Percentiles rank a stretch among this genome's conserved stretches.
Evolutionary conservation across 2,888 invertebrate genomes (phyloP).

Genomic region (Diabrotica balteata): DNA sequence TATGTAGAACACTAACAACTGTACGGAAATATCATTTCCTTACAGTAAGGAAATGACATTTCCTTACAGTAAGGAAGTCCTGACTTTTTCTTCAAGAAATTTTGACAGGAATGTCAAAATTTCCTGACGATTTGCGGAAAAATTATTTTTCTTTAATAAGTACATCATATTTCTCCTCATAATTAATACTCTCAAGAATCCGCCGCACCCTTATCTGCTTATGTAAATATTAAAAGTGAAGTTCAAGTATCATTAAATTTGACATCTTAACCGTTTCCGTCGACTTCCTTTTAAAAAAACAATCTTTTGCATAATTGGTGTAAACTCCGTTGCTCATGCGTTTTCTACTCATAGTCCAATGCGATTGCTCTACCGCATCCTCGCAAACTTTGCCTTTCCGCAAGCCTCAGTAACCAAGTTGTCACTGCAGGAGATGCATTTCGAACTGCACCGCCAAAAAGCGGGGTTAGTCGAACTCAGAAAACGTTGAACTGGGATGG

Average conservation of each 20-base stretch:
- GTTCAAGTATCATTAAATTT: background rate
- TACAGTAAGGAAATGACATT: too few relatives aligned
- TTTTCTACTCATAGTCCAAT: conserved; percentile 5
- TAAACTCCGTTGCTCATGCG: conserved; percentile 15
- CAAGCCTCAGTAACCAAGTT: conserved; percentile 7
- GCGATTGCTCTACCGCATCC: conserved; percentile 20
- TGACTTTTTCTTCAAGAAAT: too few relatives aligned
- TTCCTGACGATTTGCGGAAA: too few relatives aligned
- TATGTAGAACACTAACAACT: too few relatives aligned
- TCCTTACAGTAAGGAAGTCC: too few relatives aligned
- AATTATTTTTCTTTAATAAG: too few relatives aligned
- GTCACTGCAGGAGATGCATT: conserved; percentile 7
- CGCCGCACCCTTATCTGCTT: too few relatives aligned
- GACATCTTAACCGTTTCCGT: background rate
- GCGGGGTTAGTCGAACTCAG: conserved; percentile 8
- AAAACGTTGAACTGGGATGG: background rate
- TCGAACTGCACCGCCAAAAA: background rate
- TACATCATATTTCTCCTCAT: too few relatives aligned
- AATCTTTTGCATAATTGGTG: background rate
- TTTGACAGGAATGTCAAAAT: too few relatives aligned
- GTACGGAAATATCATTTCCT: too few relatives aligned
- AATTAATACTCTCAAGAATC: too few relatives aligned
- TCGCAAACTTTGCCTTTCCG: conserved; percentile 6
- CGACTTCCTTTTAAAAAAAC: background rate
- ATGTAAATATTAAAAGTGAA: background rate